These are phyloP conservation scores for Lithophane socia DNA, from an alignment of 2,888 invertebrate species.

Conservation along the genomic window DNA sequence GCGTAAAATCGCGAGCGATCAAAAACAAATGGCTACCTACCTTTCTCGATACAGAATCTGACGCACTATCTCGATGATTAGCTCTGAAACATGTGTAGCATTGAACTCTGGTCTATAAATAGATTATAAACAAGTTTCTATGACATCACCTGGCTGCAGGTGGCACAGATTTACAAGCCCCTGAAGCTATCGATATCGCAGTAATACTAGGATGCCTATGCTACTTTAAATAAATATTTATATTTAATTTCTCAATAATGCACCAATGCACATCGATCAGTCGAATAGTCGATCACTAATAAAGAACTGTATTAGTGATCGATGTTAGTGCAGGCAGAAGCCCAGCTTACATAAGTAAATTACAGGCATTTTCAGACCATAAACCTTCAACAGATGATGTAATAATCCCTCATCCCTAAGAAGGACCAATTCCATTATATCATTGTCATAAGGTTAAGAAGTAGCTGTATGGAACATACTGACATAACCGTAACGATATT, in stretches of 20 bases:
- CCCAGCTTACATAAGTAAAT: neutral
- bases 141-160: slow-evolving; percentile 63
- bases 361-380: neutral
- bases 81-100: slow-evolving; percentile 55
- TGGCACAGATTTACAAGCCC: slow-evolving; percentile 54
- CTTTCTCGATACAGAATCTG: slow-evolving; percentile 32
- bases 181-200: slow-evolving; percentile 29
- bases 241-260: neutral
- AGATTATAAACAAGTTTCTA: slow-evolving; percentile 58
- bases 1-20: neutral
- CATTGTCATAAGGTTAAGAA: no score
- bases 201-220: neutral
- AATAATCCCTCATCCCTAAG: neutral
- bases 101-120: slow-evolving; percentile 68
- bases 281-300: no score
- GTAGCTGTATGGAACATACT: neutral
- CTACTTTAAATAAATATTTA: slow-evolving; percentile 7
- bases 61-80: slow-evolving; percentile 35
- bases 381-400: neutral
- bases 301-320: no score
- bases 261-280: no score
- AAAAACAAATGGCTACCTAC: neutral
- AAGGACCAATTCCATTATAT: neutral
- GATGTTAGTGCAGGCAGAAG: neutral
- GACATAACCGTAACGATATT: neutral